phyloP scores from a whole-genome alignment of 2,888 invertebrate genomes.

The Drosophila affinis region DNA sequence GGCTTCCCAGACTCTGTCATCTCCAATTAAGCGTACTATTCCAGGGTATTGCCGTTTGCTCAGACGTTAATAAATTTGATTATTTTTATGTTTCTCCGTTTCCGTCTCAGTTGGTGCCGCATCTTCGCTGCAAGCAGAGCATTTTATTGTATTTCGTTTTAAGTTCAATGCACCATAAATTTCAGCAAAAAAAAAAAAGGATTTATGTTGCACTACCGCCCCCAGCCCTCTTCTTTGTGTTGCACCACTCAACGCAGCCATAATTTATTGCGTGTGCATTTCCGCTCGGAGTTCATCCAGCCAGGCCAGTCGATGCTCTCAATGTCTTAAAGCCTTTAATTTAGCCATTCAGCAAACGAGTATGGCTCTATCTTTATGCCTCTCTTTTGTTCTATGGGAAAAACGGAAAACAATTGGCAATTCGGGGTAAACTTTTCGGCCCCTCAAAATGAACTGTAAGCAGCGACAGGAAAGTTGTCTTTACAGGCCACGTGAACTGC shows the following conservation, averaged over 20 bases:
- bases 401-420: conserved; percentile 54
- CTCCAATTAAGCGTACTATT: conserved; percentile 25
- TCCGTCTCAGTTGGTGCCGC: conserved; percentile 22
- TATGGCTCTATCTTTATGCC: conserved; percentile 34
- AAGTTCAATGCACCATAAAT: conserved; percentile 76
- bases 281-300: conserved; percentile 72
- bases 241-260: conserved; percentile 54
- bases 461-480: conserved; percentile 46
- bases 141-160: conserved; percentile 77
- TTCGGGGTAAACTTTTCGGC: conserved; percentile 28
- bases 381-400: not conserved
- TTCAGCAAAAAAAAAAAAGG: conserved; percentile 50
- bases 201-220: conserved; percentile 62
- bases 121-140: conserved; percentile 42
- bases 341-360: conserved; percentile 27
- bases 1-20: no score
- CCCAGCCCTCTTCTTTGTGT: conserved; percentile 40
- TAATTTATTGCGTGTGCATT: conserved; percentile 72
- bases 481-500: conserved; percentile 39
- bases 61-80: conserved; percentile 71
- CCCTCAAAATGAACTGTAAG: conserved; percentile 37
- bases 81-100: conserved; percentile 52
- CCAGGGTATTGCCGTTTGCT: conserved; percentile 51
- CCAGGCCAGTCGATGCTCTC: conserved; percentile 48
- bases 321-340: conserved; percentile 41